Evolutionary conservation across 2,888 invertebrate species (phyloP).

Genomic region (Uloborus plumipes): DNA sequence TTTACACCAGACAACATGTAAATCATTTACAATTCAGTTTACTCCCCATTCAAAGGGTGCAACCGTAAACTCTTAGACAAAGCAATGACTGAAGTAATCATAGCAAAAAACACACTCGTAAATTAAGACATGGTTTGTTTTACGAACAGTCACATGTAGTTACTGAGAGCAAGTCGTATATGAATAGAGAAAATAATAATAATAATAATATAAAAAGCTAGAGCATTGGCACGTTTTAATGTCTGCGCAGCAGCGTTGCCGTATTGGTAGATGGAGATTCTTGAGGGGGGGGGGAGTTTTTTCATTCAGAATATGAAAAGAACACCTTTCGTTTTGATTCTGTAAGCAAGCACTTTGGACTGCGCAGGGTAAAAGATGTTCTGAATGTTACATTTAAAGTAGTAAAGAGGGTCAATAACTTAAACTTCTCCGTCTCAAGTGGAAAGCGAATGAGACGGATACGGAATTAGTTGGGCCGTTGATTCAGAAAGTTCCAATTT

Average conservation of each 20-base stretch:
- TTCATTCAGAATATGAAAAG: too few relatives aligned
- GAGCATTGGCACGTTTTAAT: constrained; percentile 55
- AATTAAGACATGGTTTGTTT: constrained; percentile 55
- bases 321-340: too few relatives aligned
- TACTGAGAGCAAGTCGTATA: constrained; percentile 6
- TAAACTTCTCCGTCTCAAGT: constrained; percentile 13
- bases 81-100: constrained; percentile 36
- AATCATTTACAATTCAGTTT: constrained; percentile 57
- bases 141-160: constrained; percentile 3
- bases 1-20: constrained; percentile 63
- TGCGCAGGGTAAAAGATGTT: constrained; percentile 16
- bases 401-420: constrained; percentile 17
- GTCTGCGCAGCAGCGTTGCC: constrained; percentile 50
- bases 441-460: background rate
- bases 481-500: too few relatives aligned
- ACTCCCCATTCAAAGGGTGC: constrained; percentile 13
- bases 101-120: constrained; percentile 39
- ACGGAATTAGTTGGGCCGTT: too few relatives aligned
- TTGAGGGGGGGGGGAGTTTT: too few relatives aligned
- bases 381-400: background rate
- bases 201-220: constrained; percentile 57
- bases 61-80: constrained; percentile 17
- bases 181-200: constrained; percentile 66
- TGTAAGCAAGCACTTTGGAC: constrained; percentile 54
- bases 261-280: background rate